phyloP scores from a whole-genome alignment of 2,113 vertebrate genomes.

The Oncorhynchus tshawytscha region DNA sequence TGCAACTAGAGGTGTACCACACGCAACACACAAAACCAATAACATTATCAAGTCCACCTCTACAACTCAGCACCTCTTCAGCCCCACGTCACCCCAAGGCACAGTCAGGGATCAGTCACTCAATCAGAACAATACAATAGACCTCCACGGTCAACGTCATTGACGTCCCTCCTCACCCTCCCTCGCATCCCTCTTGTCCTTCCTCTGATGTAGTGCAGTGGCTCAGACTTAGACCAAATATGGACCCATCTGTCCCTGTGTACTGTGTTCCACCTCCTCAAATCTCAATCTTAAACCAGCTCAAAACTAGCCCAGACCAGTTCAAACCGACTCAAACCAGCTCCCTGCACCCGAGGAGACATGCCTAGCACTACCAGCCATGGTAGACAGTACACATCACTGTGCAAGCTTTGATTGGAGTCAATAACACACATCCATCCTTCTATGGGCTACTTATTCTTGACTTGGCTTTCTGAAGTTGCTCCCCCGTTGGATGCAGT shows the following conservation, averaged over 20 bases:
- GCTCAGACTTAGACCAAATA: conserved; percentile 1
- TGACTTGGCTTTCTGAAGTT: conserved; percentile 18
- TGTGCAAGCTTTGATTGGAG: conserved; percentile 11
- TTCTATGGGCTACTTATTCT: conserved; percentile 12
- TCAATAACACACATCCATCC: neutral
- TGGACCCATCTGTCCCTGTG: neutral
- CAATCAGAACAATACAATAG: neutral
- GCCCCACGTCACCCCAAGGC: conserved; percentile 30
- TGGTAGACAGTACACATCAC: conserved; percentile 1
- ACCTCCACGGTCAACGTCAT: neutral
- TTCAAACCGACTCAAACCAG: conserved; percentile 6
- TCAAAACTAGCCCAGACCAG: conserved; percentile 3
- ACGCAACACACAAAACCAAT: neutral
- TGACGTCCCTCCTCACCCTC: neutral
- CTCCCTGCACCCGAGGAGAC: conserved; percentile 11
- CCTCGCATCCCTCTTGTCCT: neutral
- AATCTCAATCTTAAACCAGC: neutral
- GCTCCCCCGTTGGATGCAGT: neutral
- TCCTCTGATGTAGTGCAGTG: conserved; percentile 2
- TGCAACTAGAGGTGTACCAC: neutral
- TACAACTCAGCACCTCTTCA: neutral
- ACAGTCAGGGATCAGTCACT: conserved; percentile 16
- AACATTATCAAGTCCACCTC: neutral
- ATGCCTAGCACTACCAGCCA: neutral
- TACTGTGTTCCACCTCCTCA: neutral